These are phyloP conservation scores for Hirtodrosophila confusa DNA, from an alignment of 2,888 invertebrate species.

Conservation along the genomic window DNA sequence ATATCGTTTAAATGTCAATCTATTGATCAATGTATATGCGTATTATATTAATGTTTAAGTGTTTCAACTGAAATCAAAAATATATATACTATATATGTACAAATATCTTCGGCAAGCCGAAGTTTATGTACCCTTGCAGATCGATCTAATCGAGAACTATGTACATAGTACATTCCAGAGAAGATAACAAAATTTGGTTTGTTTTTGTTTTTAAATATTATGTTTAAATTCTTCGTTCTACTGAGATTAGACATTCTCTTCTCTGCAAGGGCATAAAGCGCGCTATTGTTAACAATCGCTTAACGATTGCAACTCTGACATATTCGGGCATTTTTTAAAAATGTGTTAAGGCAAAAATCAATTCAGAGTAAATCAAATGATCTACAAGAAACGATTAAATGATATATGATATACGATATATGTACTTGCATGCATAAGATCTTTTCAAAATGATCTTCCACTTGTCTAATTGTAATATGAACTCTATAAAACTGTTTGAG, in stretches of 20 bases:
- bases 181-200: too few relatives aligned
- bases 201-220: too few relatives aligned
- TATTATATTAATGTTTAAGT: slow-evolving; percentile 7
- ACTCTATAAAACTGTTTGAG: neutral
- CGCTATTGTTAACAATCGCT: neutral
- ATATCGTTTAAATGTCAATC: slow-evolving; percentile 10
- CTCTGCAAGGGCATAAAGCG: neutral
- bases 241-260: too few relatives aligned
- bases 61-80: slow-evolving; percentile 7
- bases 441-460: slow-evolving; percentile 11
- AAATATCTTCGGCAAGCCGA: slow-evolving; percentile 26
- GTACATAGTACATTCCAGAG: neutral
- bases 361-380: slow-evolving; percentile 14
- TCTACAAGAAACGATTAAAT: slow-evolving; percentile 1
- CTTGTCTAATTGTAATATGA: slow-evolving; percentile 1
- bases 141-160: slow-evolving; percentile 6
- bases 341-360: slow-evolving; percentile 27
- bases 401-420: neutral
- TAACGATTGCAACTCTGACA: slow-evolving; percentile 3
- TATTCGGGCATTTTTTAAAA: slow-evolving; percentile 11
- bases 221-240: too few relatives aligned
- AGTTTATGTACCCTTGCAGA: neutral
- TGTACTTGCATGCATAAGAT: slow-evolving; percentile 6
- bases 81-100: neutral
- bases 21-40: slow-evolving; percentile 2